Percentiles rank a stretch among this genome's conserved stretches.
phyloP scores from a whole-genome alignment of 2,888 invertebrate genomes.

The Agrilus cyanescens region DNA sequence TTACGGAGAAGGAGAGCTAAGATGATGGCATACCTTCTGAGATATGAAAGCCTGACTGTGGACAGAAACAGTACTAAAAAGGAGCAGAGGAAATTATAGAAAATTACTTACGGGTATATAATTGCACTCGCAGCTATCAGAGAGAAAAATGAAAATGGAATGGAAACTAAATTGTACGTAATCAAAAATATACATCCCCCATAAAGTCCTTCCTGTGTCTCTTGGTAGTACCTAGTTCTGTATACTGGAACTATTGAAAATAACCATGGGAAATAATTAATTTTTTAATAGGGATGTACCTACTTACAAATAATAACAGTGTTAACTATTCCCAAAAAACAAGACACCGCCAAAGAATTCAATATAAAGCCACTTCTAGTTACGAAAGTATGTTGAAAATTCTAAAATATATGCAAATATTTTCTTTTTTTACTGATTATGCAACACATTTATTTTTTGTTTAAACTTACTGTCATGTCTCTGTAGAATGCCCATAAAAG shows the following conservation, averaged over 20 bases:
- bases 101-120: conserved; percentile 52
- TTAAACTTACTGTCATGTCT: conserved; percentile 41
- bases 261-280: neutral
- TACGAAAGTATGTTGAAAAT: conserved; percentile 57
- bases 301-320: conserved; percentile 58
- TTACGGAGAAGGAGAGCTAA: no score
- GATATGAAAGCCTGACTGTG: no score
- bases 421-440: no score
- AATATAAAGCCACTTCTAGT: conserved; percentile 60
- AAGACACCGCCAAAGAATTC: conserved; percentile 54
- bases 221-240: conserved; percentile 86
- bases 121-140: conserved; percentile 60
- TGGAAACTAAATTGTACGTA: conserved; percentile 66
- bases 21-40: no score
- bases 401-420: no score
- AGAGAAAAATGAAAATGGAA: conserved; percentile 72
- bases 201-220: conserved; percentile 79
- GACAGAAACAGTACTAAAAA: no score
- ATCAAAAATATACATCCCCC: conserved; percentile 74
- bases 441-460: neutral
- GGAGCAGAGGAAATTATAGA: no score
- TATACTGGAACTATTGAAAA: conserved; percentile 56
- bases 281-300: neutral
- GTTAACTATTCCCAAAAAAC: conserved; percentile 56
- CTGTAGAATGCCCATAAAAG: conserved; percentile 70